Evolutionary conservation across 2,888 invertebrate genomes (phyloP).

Genomic region (Cephus pygmeus): DNA sequence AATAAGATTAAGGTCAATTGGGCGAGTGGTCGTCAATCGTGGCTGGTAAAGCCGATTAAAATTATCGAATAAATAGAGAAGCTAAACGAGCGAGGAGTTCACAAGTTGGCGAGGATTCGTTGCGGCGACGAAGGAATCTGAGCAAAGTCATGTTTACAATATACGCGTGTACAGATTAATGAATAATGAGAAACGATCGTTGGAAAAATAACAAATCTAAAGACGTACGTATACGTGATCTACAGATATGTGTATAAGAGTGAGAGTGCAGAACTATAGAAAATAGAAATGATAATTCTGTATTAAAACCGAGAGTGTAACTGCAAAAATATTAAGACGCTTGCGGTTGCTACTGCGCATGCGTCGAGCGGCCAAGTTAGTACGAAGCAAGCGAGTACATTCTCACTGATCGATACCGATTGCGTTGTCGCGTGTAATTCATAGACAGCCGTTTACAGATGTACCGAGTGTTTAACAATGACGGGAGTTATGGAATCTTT

Average conservation of each 20-base stretch:
- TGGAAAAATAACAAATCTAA: not conserved
- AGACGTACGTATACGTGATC: not conserved
- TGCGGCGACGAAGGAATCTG: not conserved
- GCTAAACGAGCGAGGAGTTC: not conserved
- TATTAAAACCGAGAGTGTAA: not conserved
- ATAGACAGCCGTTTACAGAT: not conserved
- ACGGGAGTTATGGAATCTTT: not conserved
- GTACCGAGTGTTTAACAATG: not conserved
- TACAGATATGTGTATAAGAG: not conserved
- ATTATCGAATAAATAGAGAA: constrained; percentile 41
- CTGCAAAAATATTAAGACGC: not conserved
- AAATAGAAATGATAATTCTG: not conserved
- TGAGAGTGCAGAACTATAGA: not conserved
- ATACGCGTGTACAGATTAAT: not conserved
- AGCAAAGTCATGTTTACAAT: not conserved
- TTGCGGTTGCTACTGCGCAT: not conserved
- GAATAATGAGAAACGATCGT: not conserved
- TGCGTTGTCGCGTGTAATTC: not conserved
- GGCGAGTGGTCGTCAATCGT: constrained; percentile 28
- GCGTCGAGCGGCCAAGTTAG: not conserved
- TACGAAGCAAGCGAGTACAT: not conserved
- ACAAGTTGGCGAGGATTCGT: constrained; percentile 4
- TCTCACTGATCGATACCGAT: not conserved
- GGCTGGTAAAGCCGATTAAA: constrained; percentile 30
- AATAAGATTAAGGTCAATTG: constrained; percentile 42